phyloP scores from a whole-genome alignment of 2,888 invertebrate genomes.

The Lasioglossum pauxillum region DNA sequence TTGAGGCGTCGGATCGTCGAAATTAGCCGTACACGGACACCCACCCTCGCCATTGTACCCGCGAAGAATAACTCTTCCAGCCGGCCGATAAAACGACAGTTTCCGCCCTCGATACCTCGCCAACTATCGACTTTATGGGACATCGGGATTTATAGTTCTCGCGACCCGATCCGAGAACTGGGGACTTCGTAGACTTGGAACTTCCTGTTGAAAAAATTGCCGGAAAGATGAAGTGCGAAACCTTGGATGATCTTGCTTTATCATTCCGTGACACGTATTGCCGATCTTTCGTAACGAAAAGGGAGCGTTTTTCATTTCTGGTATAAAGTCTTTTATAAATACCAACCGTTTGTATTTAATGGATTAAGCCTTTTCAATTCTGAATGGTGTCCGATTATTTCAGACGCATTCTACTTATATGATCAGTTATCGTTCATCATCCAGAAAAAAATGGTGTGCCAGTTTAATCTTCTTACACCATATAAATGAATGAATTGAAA shows the following conservation, averaged over 20 bases:
- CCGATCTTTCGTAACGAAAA: too few relatives aligned
- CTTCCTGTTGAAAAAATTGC: neutral
- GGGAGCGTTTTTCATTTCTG: too few relatives aligned
- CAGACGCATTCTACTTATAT: too few relatives aligned
- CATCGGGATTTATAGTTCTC: neutral
- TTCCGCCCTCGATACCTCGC: slow-evolving; percentile 5
- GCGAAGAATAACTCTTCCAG: slow-evolving; percentile 13
- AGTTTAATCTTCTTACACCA: neutral
- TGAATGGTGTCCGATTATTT: too few relatives aligned
- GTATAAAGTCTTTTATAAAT: too few relatives aligned
- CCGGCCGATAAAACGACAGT: slow-evolving; percentile 5
- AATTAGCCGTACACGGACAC: slow-evolving; percentile 18
- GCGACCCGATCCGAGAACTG: neutral
- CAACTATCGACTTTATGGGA: neutral
- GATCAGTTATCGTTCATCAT: neutral
- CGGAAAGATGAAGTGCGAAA: neutral
- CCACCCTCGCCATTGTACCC: neutral
- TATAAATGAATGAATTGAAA: neutral
- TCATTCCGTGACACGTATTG: too few relatives aligned
- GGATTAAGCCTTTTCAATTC: too few relatives aligned
- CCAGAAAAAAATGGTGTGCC: neutral
- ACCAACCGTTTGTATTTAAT: too few relatives aligned
- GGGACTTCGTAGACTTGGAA: neutral
- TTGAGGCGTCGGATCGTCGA: neutral
- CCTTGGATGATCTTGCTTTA: too few relatives aligned